Percentiles rank a stretch among this genome's conserved stretches.
These are phyloP conservation scores for Lasioglossum malachurum DNA, from an alignment of 2,888 invertebrate species.

Conservation along the genomic window DNA sequence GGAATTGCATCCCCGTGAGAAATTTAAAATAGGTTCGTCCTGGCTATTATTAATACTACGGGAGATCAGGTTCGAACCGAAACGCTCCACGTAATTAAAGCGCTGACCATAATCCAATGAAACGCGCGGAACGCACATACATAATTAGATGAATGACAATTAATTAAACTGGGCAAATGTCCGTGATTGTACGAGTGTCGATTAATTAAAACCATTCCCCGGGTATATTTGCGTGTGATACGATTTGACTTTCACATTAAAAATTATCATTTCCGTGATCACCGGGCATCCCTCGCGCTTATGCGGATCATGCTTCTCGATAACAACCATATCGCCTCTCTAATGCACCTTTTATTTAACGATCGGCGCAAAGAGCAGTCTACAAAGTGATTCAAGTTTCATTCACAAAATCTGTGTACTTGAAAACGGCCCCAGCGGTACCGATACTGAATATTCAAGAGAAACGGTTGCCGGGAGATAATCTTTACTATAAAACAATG, in stretches of 20 bases:
- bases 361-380: too few relatives aligned
- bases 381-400: too few relatives aligned
- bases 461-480: background rate
- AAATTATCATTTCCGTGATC: conserved; percentile 31
- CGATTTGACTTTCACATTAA: conserved; percentile 41
- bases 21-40: conserved; percentile 29
- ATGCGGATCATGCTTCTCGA: background rate
- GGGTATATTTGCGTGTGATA: conserved; percentile 39
- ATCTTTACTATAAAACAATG: background rate
- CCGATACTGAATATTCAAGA: background rate
- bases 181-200: conserved; percentile 50
- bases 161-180: conserved; percentile 53
- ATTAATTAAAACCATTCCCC: conserved; percentile 53
- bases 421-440: background rate
- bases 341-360: background rate
- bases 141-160: conserved; percentile 58
- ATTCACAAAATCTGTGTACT: too few relatives aligned
- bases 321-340: background rate
- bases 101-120: conserved; percentile 47
- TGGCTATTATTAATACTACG: conserved; percentile 40
- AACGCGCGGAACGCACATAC: conserved; percentile 38
- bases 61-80: conserved; percentile 27
- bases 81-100: conserved; percentile 51
- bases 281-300: background rate
- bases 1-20: conserved; percentile 35